phyloP scores from a whole-genome alignment of 2,797 vertebrate species.

The Pterois miles region DNA sequence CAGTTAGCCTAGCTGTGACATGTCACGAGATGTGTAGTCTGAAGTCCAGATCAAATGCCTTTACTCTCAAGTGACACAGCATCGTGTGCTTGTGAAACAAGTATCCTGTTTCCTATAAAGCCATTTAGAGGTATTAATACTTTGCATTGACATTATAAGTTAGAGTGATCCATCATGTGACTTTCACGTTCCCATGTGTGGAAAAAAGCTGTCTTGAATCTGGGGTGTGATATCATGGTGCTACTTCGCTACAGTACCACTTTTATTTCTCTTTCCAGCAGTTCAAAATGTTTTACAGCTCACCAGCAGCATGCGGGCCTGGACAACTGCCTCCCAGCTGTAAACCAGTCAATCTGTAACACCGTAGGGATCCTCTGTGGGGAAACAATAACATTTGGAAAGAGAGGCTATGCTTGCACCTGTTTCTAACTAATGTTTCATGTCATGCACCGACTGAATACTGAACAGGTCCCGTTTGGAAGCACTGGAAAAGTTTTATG shows the following conservation, averaged over 20 bases:
- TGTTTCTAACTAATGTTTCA: constrained; percentile 43
- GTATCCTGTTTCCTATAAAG: not conserved
- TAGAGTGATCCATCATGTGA: not conserved
- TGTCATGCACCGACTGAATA: constrained; percentile 32
- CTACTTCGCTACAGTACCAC: constrained; percentile 13
- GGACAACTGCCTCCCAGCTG: constrained; percentile 52
- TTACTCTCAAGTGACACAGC: not conserved
- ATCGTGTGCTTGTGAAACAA: not conserved
- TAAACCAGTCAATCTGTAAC: constrained; percentile 55
- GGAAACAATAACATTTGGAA: constrained; percentile 46
- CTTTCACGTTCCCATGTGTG: constrained; percentile 9
- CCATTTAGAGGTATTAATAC: not conserved
- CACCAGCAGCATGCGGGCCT: constrained; percentile 3
- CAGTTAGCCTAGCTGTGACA: not conserved
- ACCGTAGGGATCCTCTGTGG: constrained; percentile 36
- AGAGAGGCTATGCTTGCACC: constrained; percentile 23
- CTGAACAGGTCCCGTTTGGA: constrained; percentile 3
- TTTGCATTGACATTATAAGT: not conserved
- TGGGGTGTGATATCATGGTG: constrained; percentile 5
- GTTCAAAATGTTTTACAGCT: constrained; percentile 42
- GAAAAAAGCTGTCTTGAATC: constrained; percentile 13
- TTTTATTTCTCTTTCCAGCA: constrained; percentile 36
- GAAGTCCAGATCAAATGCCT: not conserved
- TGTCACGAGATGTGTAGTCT: not conserved
- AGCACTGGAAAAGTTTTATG: constrained; percentile 6